Conservation (phyloP, 1,140 invertebrate species). For the Penaeus vannamei region DNA sequence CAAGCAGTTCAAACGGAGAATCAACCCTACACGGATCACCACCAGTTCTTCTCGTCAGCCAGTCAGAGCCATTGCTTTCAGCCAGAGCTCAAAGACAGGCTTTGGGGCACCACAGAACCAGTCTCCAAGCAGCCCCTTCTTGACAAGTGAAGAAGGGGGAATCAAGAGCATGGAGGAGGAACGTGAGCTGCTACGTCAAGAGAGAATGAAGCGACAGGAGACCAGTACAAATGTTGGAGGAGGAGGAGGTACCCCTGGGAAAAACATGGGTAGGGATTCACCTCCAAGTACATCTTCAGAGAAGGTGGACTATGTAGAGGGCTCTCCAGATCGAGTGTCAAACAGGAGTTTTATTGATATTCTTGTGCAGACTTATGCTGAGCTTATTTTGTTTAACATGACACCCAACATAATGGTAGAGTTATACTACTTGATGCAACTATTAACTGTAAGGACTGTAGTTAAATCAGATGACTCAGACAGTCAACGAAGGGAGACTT, state of each 20-base stretch:
- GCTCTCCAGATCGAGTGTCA: slow-evolving; percentile 42
- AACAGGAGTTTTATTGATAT: slow-evolving; percentile 68
- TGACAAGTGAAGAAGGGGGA: slow-evolving; percentile 21
- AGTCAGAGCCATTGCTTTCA: not conserved
- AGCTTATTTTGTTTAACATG: slow-evolving; percentile 71
- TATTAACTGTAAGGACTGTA: slow-evolving; percentile 71
- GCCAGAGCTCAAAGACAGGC: slow-evolving; percentile 17
- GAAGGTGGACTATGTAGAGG: slow-evolving; percentile 15
- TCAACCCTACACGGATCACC: slow-evolving; percentile 53
- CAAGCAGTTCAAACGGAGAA: slow-evolving; percentile 46
- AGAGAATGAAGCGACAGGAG: slow-evolving; percentile 48
- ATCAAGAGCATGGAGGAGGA: slow-evolving; percentile 54
- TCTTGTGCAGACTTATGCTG: slow-evolving; percentile 73
- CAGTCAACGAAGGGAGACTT: not conserved
- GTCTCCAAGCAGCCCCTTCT: slow-evolving; percentile 26
- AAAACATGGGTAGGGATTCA: not conserved
- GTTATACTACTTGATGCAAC: slow-evolving; percentile 76
- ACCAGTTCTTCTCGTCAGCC: not conserved
- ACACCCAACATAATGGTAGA: slow-evolving; percentile 76
- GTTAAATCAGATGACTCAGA: not conserved
- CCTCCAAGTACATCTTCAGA: not conserved
- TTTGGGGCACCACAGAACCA: slow-evolving; percentile 49
- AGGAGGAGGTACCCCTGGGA: not conserved
- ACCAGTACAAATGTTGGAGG: not conserved
- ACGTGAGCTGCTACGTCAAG: slow-evolving; percentile 43